These are phyloP conservation scores for Luscinia megarhynchos DNA, from an alignment of 2,797 vertebrate species.

Conservation along the genomic window DNA sequence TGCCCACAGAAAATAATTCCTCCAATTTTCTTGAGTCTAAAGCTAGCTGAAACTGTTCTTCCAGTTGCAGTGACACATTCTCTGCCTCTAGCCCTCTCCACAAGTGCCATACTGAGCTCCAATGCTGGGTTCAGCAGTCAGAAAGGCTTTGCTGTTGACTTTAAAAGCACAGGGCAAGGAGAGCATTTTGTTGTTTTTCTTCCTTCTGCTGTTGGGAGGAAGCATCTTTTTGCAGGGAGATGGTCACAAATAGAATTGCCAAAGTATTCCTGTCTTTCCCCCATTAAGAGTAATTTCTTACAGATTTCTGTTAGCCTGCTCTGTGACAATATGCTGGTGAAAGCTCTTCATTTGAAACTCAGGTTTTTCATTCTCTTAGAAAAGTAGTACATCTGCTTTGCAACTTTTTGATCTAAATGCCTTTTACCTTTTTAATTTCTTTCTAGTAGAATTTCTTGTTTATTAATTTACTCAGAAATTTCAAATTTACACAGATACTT, in stretches of 20 bases:
- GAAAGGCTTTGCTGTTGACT: background rate
- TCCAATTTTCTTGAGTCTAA: background rate
- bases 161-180: background rate
- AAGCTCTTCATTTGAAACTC: background rate
- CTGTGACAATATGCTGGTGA: background rate
- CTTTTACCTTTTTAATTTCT: background rate
- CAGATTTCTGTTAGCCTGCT: rapidly evolving
- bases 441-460: background rate
- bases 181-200: background rate
- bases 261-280: background rate
- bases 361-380: background rate
- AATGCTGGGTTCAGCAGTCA: background rate
- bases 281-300: background rate
- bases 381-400: background rate
- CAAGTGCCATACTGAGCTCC: background rate
- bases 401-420: background rate
- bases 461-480: background rate
- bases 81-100: background rate
- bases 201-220: background rate
- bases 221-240: background rate
- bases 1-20: background rate
- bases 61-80: background rate
- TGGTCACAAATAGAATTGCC: background rate
- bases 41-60: background rate
- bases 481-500: background rate